Conservation (phyloP, 1,140 invertebrate species). For the Drosophila azteca region DNA sequence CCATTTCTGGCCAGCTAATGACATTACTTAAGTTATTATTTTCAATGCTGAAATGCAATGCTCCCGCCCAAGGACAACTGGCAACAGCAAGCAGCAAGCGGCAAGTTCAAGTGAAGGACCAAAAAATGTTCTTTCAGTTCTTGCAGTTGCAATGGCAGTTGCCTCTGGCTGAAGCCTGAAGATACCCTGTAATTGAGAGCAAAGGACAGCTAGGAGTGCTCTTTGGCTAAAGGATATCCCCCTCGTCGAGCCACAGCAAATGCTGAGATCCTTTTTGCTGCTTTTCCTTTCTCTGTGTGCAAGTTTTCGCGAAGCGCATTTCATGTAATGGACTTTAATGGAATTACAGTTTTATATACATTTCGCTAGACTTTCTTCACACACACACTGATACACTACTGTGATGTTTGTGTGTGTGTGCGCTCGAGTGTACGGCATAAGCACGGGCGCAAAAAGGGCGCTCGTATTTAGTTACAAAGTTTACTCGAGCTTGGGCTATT, state of each 20-base stretch:
- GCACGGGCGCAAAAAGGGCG: slow-evolving; percentile 46
- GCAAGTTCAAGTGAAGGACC: slow-evolving; percentile 56
- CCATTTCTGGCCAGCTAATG: slow-evolving; percentile 73
- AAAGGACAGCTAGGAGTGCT: no score
- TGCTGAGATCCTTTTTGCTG: neutral
- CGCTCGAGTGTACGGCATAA: slow-evolving; percentile 46
- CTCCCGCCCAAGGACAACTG: slow-evolving; percentile 58
- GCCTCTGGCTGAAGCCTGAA: slow-evolving; percentile 16
- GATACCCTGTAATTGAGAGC: neutral
- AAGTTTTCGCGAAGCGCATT: slow-evolving; percentile 55
- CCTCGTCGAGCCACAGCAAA: neutral
- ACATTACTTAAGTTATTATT: slow-evolving; percentile 82
- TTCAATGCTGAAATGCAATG: slow-evolving; percentile 71
- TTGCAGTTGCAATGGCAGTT: slow-evolving; percentile 49
- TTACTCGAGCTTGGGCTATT: slow-evolving; percentile 77
- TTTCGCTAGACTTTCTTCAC: slow-evolving; percentile 35
- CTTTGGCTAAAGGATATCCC: neutral
- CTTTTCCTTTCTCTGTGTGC: slow-evolving; percentile 14
- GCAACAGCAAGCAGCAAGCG: slow-evolving; percentile 28
- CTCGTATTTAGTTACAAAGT: slow-evolving; percentile 81
- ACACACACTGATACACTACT: slow-evolving; percentile 33
- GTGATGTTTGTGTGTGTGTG: slow-evolving; percentile 12
- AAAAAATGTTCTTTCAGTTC: slow-evolving; percentile 51
- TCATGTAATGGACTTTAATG: slow-evolving; percentile 80
- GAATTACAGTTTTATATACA: slow-evolving; percentile 79